Conservation (phyloP, 2,113 vertebrate genomes). For the Ivindomyrus marchei region DNA sequence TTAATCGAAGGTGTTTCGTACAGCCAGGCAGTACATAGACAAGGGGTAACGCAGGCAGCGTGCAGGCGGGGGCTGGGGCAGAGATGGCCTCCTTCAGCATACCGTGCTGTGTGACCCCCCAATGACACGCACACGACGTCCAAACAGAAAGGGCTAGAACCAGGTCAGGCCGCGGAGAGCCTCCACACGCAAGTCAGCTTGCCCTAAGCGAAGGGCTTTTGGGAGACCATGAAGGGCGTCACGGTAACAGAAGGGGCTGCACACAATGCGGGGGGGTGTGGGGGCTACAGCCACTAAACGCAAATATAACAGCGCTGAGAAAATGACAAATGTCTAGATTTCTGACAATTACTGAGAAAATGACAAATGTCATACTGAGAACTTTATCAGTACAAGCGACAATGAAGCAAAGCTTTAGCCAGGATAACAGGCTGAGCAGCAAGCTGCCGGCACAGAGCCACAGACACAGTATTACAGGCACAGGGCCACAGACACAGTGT, state of each 20-base stretch:
- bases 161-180: not conserved
- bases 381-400: not conserved
- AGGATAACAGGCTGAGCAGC: not conserved
- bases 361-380: not conserved
- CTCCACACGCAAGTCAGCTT: not conserved
- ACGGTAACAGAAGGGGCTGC: not conserved
- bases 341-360: not conserved
- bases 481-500: fast-evolving
- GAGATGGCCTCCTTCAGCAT: not conserved
- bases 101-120: not conserved
- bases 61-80: not conserved
- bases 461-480: not conserved
- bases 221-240: not conserved
- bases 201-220: not conserved
- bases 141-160: not conserved
- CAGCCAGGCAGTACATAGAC: not conserved
- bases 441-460: not conserved
- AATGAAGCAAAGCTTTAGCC: not conserved
- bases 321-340: not conserved
- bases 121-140: not conserved
- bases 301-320: not conserved
- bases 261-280: not conserved
- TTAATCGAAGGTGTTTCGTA: not conserved
- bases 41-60: not conserved
- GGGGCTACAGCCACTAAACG: not conserved